Percentiles rank a stretch among this genome's conserved stretches.
Conservation (phyloP, 2,113 vertebrate genomes). For the Phyllopteryx taeniolatus region DNA sequence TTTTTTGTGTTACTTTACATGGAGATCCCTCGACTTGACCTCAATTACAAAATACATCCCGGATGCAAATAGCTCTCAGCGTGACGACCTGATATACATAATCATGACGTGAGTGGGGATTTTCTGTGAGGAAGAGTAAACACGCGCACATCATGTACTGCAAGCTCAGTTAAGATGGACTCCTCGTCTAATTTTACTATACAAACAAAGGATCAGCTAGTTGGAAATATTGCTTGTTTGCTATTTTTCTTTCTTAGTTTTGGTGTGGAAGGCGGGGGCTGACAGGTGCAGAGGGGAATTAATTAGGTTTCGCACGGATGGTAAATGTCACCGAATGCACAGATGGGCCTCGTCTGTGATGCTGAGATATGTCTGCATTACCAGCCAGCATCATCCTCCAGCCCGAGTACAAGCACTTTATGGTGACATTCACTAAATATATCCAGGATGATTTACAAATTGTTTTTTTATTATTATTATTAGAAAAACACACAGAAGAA, state of each 20-base stretch:
- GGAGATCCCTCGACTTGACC: slow-evolving; percentile 49
- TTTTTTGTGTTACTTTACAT: slow-evolving; percentile 10
- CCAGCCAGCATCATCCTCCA: background rate
- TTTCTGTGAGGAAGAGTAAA: slow-evolving; percentile 51
- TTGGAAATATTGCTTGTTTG: slow-evolving; percentile 4
- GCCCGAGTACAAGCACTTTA: background rate
- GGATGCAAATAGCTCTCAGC: slow-evolving; percentile 64
- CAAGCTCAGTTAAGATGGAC: slow-evolving; percentile 13
- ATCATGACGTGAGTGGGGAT: slow-evolving; percentile 44
- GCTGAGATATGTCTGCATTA: slow-evolving; percentile 1
- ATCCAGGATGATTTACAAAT: background rate
- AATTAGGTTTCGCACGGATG: slow-evolving; percentile 5
- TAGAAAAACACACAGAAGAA: background rate
- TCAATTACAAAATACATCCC: slow-evolving; percentile 66
- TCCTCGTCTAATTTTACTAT: slow-evolving; percentile 22
- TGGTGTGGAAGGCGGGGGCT: background rate
- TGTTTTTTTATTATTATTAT: background rate
- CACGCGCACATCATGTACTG: slow-evolving; percentile 21
- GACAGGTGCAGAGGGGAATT: slow-evolving; percentile 1
- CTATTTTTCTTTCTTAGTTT: background rate
- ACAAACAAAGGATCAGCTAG: slow-evolving; percentile 7
- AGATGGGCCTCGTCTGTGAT: background rate
- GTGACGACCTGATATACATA: slow-evolving; percentile 49
- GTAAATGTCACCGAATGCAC: slow-evolving; percentile 25
- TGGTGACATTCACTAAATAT: background rate